Percentiles rank a stretch among this genome's conserved stretches.
These are phyloP conservation scores for Serranus cabrilla DNA, from an alignment of 2,797 vertebrate genomes.

Conservation along the genomic window DNA sequence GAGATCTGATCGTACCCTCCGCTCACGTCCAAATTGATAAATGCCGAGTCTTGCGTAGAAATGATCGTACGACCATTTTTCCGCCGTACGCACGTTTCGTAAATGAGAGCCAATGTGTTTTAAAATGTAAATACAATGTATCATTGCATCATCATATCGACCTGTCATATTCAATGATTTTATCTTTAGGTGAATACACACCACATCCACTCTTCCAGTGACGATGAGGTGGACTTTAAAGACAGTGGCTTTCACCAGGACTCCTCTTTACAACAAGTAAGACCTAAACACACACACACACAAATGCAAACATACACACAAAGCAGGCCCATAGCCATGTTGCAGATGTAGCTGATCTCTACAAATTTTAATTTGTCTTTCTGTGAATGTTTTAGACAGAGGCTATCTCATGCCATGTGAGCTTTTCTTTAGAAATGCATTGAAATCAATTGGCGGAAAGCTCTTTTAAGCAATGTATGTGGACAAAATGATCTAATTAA, in stretches of 20 bases:
- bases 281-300: constrained; percentile 36
- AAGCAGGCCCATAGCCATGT: constrained; percentile 35
- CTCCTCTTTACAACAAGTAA: constrained; percentile 99
- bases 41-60: too few relatives aligned
- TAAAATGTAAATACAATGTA: too few relatives aligned
- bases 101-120: too few relatives aligned
- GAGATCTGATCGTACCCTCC: too few relatives aligned
- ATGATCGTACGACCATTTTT: too few relatives aligned
- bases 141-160: too few relatives aligned
- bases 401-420: background rate
- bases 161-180: too few relatives aligned
- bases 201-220: constrained; percentile 98
- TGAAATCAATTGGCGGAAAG: background rate
- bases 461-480: background rate
- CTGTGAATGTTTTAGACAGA: background rate
- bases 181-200: constrained; percentile 91
- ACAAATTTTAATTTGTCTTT: background rate
- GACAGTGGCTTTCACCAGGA: constrained; percentile 98
- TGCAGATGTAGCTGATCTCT: too few relatives aligned
- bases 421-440: constrained; percentile 2
- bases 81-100: too few relatives aligned
- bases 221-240: constrained; percentile 99
- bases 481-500: background rate
- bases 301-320: background rate
- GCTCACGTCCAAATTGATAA: too few relatives aligned